Percentiles rank a stretch among this genome's conserved stretches.
Conservation (phyloP, 2,797 vertebrate species). For the Oryzias sinensis region DNA sequence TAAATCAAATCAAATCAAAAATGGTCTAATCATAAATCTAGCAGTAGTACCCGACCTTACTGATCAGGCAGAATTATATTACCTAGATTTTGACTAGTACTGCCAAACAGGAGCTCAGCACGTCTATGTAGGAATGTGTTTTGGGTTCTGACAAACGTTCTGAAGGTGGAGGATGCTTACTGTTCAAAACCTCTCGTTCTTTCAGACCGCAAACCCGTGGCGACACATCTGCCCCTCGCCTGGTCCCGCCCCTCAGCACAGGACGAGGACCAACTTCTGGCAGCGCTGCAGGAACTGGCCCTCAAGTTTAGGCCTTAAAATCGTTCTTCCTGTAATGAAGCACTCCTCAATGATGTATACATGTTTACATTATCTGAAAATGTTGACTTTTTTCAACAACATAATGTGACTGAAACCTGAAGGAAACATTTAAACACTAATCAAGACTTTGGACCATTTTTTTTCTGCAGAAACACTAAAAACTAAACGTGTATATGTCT, state of each 20-base stretch:
- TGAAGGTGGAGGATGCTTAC: not conserved
- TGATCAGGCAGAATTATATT: too few species aligned
- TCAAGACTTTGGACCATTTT: too few species aligned
- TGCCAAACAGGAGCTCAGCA: too few species aligned
- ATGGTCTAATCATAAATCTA: too few species aligned
- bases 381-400: not conserved
- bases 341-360: conserved; percentile 17
- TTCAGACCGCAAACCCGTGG: conserved; percentile 79
- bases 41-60: too few species aligned
- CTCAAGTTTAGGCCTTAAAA: conserved; percentile 74
- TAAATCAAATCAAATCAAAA: too few species aligned
- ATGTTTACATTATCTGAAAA: conserved; percentile 25
- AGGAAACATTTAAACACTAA: not conserved
- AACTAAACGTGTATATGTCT: too few species aligned
- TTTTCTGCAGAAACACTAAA: too few species aligned
- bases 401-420: not conserved
- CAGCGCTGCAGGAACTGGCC: conserved; percentile 71
- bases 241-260: conserved; percentile 64
- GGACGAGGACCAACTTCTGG: conserved; percentile 77
- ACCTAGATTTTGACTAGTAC: too few species aligned
- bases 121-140: too few species aligned
- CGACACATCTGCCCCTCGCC: conserved; percentile 82
- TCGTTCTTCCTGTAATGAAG: not conserved
- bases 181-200: not conserved
- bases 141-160: not conserved